Conservation (phyloP, 2,888 invertebrate genomes). For the Xestoiulus laeticollis region DNA sequence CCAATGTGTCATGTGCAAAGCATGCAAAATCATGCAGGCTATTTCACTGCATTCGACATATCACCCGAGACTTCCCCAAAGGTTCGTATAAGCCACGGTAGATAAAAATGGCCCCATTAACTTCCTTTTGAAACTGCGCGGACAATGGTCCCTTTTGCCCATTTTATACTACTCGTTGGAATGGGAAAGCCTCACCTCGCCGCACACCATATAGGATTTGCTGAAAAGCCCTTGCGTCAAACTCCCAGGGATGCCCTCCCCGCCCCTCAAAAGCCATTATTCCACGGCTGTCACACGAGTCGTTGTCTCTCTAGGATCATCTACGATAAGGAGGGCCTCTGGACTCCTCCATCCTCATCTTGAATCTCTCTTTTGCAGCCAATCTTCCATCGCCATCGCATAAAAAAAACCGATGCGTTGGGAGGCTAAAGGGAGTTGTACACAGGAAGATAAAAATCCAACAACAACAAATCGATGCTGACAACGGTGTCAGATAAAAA, state of each 20-base stretch:
- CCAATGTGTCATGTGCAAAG: too few relatives aligned
- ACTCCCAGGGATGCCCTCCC: background rate
- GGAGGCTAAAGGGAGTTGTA: background rate
- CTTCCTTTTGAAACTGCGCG: too few relatives aligned
- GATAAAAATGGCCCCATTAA: too few relatives aligned
- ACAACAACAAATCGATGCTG: background rate
- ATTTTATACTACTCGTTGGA: too few relatives aligned
- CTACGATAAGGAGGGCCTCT: background rate
- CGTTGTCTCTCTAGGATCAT: background rate
- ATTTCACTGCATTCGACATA: too few relatives aligned
- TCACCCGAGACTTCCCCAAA: too few relatives aligned
- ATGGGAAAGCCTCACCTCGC: too few relatives aligned
- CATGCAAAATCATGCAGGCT: too few relatives aligned
- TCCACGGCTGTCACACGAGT: background rate
- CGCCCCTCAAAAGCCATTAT: background rate
- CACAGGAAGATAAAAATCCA: background rate
- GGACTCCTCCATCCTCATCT: background rate
- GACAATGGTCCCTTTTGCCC: too few relatives aligned
- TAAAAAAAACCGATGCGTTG: background rate
- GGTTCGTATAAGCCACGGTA: too few relatives aligned
- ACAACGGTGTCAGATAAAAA: conserved; percentile 9
- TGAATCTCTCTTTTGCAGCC: background rate
- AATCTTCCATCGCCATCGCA: background rate
- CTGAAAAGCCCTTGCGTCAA: background rate
- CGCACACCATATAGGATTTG: background rate